Conservation (phyloP, 2,888 invertebrate species). For the Lordiphosa fenestrarum region DNA sequence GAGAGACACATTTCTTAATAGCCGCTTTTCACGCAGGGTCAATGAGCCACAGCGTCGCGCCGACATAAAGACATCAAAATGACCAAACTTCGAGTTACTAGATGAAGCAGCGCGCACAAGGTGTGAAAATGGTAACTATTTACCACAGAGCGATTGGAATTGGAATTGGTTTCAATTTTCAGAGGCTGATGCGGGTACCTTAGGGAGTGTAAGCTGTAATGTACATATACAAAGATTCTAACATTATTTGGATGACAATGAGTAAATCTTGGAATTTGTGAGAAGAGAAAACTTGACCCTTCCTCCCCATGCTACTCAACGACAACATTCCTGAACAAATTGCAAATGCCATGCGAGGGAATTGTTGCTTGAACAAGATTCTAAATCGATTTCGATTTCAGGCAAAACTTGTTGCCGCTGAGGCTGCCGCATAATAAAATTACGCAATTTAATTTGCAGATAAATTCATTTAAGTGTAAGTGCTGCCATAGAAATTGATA, state of each 20-base stretch:
- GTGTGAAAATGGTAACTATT: constrained; percentile 65
- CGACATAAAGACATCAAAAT: constrained; percentile 49
- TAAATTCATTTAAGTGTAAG: constrained; percentile 47
- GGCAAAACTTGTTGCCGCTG: constrained; percentile 33
- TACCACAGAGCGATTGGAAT: constrained; percentile 12
- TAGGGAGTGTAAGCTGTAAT: no score
- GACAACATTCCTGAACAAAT: constrained; percentile 1
- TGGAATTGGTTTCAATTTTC: no score
- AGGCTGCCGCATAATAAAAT: constrained; percentile 17
- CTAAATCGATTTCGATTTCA: constrained; percentile 42
- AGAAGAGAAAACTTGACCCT: no score
- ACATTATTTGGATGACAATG: no score
- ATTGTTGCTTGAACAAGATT: background rate
- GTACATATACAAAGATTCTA: no score
- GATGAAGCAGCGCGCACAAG: constrained; percentile 21
- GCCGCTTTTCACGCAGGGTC: constrained; percentile 65
- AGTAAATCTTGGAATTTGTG: no score
- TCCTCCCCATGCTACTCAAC: no score
- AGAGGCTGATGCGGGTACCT: no score
- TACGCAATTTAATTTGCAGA: constrained; percentile 41
- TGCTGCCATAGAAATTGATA: constrained; percentile 24
- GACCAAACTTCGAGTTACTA: constrained; percentile 13
- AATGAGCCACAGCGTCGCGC: constrained; percentile 28
- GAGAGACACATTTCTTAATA: constrained; percentile 59
- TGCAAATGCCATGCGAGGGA: constrained; percentile 4